phyloP scores from a whole-genome alignment of 2,888 invertebrate species.

The Neoascia interrupta region DNA sequence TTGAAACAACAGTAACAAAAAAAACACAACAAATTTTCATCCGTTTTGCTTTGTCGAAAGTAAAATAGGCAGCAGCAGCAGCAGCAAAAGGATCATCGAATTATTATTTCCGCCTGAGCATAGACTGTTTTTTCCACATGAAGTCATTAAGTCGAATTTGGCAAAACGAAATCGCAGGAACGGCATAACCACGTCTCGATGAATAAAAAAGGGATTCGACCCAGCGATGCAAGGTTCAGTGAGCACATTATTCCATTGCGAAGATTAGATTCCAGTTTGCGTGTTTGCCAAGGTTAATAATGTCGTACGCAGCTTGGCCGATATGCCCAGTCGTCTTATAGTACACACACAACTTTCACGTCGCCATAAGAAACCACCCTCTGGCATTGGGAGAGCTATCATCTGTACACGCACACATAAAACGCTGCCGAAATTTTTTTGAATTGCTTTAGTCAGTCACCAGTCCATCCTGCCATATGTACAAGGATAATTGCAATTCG shows the following conservation, averaged over 20 bases:
- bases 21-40: slow-evolving; percentile 31
- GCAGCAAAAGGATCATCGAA: slow-evolving; percentile 30
- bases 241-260: slow-evolving; percentile 35
- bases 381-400: not conserved
- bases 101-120: slow-evolving; percentile 48
- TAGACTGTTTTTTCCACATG: not conserved
- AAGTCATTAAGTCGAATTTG: too few relatives aligned
- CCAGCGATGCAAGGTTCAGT: slow-evolving; percentile 46
- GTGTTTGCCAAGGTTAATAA: slow-evolving; percentile 26
- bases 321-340: slow-evolving; percentile 39
- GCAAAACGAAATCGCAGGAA: slow-evolving; percentile 27
- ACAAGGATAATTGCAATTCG: slow-evolving; percentile 70
- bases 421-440: slow-evolving; percentile 27
- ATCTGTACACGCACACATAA: not conserved
- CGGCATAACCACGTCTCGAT: slow-evolving; percentile 7
- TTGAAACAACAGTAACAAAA: too few relatives aligned
- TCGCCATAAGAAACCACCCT: not conserved
- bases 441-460: slow-evolving; percentile 37
- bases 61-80: not conserved
- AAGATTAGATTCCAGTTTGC: slow-evolving; percentile 5
- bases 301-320: slow-evolving; percentile 40
- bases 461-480: slow-evolving; percentile 70
- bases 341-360: slow-evolving; percentile 13
- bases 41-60: slow-evolving; percentile 33
- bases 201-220: slow-evolving; percentile 9